A percentile compares a stretch with the other conserved stretches of the same genome.
phyloP scores from a whole-genome alignment of 2,113 vertebrate species.

The Periophthalmodon schlosseri region DNA sequence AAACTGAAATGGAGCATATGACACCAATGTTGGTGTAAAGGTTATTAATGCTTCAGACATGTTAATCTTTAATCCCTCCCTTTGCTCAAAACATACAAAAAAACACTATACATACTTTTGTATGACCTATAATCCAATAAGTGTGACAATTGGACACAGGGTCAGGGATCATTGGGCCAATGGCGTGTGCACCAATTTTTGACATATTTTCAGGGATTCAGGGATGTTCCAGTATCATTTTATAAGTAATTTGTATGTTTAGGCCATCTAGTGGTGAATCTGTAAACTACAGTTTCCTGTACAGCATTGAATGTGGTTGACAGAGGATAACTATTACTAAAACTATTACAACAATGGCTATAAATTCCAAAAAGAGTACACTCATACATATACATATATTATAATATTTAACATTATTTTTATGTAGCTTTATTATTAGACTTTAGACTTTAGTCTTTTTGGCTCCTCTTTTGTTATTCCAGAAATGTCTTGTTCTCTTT shows the following conservation, averaged over 20 bases:
- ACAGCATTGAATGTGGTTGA: too few relatives aligned
- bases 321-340: too few relatives aligned
- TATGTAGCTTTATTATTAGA: too few relatives aligned
- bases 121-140: constrained; percentile 51
- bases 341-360: too few relatives aligned
- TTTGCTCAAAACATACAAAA: not conserved
- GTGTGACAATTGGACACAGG: constrained; percentile 13
- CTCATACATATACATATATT: too few relatives aligned
- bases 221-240: not conserved
- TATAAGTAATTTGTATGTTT: not conserved
- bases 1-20: not conserved
- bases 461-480: too few relatives aligned
- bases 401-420: too few relatives aligned
- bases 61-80: constrained; percentile 36
- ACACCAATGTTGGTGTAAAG: not conserved
- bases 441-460: too few relatives aligned
- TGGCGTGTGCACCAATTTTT: not conserved
- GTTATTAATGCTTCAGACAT: constrained; percentile 15
- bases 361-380: too few relatives aligned
- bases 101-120: constrained; percentile 7
- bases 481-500: too few relatives aligned
- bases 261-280: constrained; percentile 45
- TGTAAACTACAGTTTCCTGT: not conserved
- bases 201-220: not conserved
- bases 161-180: constrained; percentile 9